These are phyloP conservation scores for Rhea americana DNA, from an alignment of 2,113 vertebrate species.

Conservation along the genomic window DNA sequence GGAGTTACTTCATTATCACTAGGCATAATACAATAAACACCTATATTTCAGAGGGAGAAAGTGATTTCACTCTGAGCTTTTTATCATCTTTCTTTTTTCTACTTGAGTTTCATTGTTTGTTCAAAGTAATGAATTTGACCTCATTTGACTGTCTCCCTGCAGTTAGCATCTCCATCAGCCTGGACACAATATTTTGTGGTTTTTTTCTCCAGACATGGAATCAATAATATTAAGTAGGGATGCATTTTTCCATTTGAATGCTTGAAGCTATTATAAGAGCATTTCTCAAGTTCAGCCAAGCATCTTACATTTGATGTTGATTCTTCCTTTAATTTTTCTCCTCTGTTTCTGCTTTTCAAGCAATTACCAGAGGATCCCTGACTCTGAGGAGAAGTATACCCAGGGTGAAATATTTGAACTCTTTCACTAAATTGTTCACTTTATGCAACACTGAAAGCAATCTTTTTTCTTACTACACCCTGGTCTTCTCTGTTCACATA, in stretches of 20 bases:
- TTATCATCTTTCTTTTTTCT: neutral
- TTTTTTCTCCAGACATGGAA: slow-evolving; percentile 24
- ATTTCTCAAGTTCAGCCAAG: slow-evolving; percentile 12
- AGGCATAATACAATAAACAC: neutral
- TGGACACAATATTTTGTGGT: neutral
- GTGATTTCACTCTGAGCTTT: neutral
- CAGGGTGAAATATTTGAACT: neutral
- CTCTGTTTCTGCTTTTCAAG: neutral
- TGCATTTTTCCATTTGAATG: slow-evolving; percentile 38
- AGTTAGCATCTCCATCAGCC: neutral
- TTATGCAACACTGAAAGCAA: neutral
- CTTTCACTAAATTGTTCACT: neutral
- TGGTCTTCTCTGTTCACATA: neutral
- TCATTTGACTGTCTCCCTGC: neutral
- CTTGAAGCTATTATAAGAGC: neutral
- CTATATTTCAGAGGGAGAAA: neutral
- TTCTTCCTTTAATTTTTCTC: slow-evolving; percentile 11
- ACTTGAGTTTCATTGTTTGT: neutral
- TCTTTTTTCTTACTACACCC: neutral
- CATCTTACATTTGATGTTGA: neutral
- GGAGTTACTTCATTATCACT: neutral
- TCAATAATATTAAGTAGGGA: slow-evolving; percentile 43
- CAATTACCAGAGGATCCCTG: neutral
- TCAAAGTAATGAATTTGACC: neutral
- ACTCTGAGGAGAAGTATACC: neutral